These are phyloP conservation scores for Sinocyclocheilus grahami DNA, from an alignment of 2,113 vertebrate species.

Conservation along the genomic window DNA sequence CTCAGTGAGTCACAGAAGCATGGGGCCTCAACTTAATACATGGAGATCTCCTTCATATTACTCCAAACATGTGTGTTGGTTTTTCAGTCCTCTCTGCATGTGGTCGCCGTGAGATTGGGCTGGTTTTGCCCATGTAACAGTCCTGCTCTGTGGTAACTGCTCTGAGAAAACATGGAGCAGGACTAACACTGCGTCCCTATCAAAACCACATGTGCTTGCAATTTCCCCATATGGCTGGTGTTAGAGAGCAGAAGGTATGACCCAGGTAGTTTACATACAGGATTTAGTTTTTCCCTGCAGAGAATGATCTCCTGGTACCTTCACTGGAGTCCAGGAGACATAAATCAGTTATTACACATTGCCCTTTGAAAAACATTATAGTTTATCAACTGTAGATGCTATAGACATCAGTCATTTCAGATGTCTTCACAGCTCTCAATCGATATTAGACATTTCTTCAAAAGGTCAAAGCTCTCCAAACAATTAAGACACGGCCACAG, in stretches of 20 bases:
- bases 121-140: constrained; percentile 49
- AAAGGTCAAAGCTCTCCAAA: background rate
- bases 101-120: constrained; percentile 49
- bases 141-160: constrained; percentile 40
- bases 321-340: constrained; percentile 44
- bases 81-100: constrained; percentile 47
- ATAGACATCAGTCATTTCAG: background rate
- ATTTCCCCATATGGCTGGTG: constrained; percentile 79
- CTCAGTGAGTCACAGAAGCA: constrained; percentile 39
- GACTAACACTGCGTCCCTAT: constrained; percentile 69
- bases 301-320: constrained; percentile 38
- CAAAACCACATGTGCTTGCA: constrained; percentile 81
- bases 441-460: background rate
- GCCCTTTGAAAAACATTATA: constrained; percentile 18
- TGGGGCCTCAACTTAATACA: constrained; percentile 29
- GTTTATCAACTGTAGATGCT: background rate
- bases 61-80: constrained; percentile 26
- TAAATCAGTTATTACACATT: background rate
- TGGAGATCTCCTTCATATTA: constrained; percentile 13
- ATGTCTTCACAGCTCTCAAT: background rate
- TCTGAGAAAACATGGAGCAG: constrained; percentile 47
- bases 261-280: constrained; percentile 75
- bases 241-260: constrained; percentile 76
- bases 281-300: constrained; percentile 42
- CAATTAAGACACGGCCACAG: too few species aligned